Percentiles rank a stretch among this genome's conserved stretches.
phyloP scores from a whole-genome alignment of 2,888 invertebrate species.

The Myopa testacea region DNA sequence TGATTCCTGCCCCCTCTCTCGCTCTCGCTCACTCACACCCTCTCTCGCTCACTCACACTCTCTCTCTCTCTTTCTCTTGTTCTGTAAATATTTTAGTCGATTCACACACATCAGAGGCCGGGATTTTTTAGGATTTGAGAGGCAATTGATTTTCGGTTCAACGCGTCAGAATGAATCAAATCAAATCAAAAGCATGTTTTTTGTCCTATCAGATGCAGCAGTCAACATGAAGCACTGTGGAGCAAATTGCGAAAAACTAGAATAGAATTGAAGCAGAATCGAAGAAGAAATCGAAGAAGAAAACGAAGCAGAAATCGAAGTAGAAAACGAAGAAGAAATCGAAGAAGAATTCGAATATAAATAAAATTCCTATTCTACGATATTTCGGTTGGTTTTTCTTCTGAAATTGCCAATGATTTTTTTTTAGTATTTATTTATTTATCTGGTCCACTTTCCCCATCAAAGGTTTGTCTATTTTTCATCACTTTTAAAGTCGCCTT shows the following conservation, averaged over 20 bases:
- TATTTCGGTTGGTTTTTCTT: too few relatives aligned
- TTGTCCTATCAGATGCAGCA: slow-evolving; percentile 21
- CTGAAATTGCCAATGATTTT: too few relatives aligned
- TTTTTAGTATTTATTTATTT: background rate
- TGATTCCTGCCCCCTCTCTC: too few relatives aligned
- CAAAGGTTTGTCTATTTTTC: background rate
- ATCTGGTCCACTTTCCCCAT: slow-evolving; percentile 10
- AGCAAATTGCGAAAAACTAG: slow-evolving; percentile 20
- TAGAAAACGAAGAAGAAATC: too few relatives aligned
- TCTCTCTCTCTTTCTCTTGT: too few relatives aligned
- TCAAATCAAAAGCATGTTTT: slow-evolving; percentile 30
- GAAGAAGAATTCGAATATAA: too few relatives aligned
- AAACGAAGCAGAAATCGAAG: background rate
- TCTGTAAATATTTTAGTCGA: background rate
- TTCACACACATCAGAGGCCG: slow-evolving; percentile 22
- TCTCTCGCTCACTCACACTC: too few relatives aligned
- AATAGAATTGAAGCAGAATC: background rate
- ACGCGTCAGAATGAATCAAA: slow-evolving; percentile 37
- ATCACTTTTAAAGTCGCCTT: slow-evolving; percentile 38
- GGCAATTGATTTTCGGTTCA: slow-evolving; percentile 40
- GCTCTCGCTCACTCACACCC: too few relatives aligned
- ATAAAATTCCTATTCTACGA: too few relatives aligned
- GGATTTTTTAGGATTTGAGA: slow-evolving; percentile 34
- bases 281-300: background rate
- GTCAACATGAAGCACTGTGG: slow-evolving; percentile 33